Evolutionary conservation across 2,797 vertebrate genomes (phyloP), one percentile per base, ranked within the genome.

Genomic region (Leptodactylus fallax): DNA sequence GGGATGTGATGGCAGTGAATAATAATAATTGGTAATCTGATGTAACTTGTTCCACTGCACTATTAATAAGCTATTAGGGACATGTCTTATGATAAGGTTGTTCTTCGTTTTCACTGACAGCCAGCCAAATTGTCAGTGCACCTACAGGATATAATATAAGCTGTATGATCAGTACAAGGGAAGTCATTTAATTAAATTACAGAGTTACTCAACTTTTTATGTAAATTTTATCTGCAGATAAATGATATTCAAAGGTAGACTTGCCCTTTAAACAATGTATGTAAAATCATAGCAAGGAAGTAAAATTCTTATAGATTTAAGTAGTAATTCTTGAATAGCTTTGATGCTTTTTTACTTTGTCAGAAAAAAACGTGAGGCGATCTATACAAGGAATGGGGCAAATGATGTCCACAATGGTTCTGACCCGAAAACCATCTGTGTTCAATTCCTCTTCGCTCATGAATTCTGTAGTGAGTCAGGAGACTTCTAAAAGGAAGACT

Each of bases 381-480:
- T 99, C 98, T 19, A 98, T 99, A 91, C 98, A 99, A 88, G 98
- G 97, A 0, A 96, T 99, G 94, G 98, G 98, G 17, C 98, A 99
- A 93, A 99, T 99, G 91, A 98, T 99, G 97, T 97, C 98, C 91
- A 99, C 98, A 90, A 99, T 99, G 98, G 97, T 99, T 79, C 95
- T 99, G 88, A 98, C 92, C 95, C 96, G 97, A 87, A 99, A 98
- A 87, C 97, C 95, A 91, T 99, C 98, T 53, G 90, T 98, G 89
- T 97, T 98, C 71, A 94, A 94, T 6, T 80, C 81, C 3, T 0
- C 91, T 3, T 93, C 96, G 0, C 87, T 89, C 79, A 94, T 96
- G 56, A 92, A 93, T 7, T 1, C 93, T 0, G 93, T 93, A 0
- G 90, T 95, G 0, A 92, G 86, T 21, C 89, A 96, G 0, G 98